Conservation (phyloP, 2,888 invertebrate species). For the Eilema griseolum region DNA sequence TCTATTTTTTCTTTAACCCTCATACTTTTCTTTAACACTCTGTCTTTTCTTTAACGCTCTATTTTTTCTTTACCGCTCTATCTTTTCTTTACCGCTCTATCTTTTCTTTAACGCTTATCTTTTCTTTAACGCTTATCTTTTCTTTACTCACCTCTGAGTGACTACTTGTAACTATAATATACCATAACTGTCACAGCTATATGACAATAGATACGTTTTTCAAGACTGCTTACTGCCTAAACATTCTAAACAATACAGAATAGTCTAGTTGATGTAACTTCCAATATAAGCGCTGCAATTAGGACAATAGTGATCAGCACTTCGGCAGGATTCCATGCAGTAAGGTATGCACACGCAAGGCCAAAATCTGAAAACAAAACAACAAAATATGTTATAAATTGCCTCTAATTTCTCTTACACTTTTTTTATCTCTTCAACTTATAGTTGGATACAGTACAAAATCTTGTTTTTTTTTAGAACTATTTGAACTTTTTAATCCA, state of each 20-base stretch:
- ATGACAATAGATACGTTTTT: too few relatives aligned
- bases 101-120: too few relatives aligned
- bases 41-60: too few relatives aligned
- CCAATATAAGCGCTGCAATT: slow-evolving; percentile 13
- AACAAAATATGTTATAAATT: slow-evolving; percentile 18
- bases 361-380: slow-evolving; percentile 74
- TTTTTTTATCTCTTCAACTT: too few relatives aligned
- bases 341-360: slow-evolving; percentile 86
- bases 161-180: too few relatives aligned
- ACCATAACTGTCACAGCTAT: too few relatives aligned
- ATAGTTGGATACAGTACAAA: too few relatives aligned
- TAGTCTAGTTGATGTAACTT: not conserved
- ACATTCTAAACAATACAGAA: not conserved
- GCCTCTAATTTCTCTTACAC: not conserved
- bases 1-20: not conserved
- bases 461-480: too few relatives aligned
- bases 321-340: slow-evolving; percentile 86
- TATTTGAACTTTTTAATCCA: too few relatives aligned
- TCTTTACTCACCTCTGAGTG: too few relatives aligned
- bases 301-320: slow-evolving; percentile 14
- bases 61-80: not conserved
- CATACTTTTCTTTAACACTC: not conserved
- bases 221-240: too few relatives aligned
- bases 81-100: not conserved
- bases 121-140: too few relatives aligned